These are phyloP conservation scores for Pararge aegeria DNA, from an alignment of 1,140 invertebrate species.

Conservation along the genomic window DNA sequence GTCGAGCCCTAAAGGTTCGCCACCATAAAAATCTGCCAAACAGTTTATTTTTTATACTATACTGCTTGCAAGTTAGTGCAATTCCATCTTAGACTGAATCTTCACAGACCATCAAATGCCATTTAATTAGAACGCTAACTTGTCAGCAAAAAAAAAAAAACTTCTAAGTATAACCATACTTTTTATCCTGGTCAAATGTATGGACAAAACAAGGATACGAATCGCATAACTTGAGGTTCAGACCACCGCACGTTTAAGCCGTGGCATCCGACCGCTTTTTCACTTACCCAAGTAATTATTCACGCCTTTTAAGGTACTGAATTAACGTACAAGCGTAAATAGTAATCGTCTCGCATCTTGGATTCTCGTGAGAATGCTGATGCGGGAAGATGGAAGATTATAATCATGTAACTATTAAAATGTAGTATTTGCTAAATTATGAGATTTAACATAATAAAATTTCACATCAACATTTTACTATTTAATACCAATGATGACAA, in stretches of 20 bases:
- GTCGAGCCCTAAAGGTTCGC: too few relatives aligned
- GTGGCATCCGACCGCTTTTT: constrained; percentile 63
- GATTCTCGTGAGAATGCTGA: constrained; percentile 53
- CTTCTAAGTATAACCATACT: constrained; percentile 33
- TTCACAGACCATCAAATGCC: too few relatives aligned
- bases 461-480: too few relatives aligned
- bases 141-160: neutral
- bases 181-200: constrained; percentile 25
- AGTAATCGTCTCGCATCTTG: constrained; percentile 38
- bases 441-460: too few relatives aligned
- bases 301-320: constrained; percentile 65
- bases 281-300: constrained; percentile 58
- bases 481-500: too few relatives aligned
- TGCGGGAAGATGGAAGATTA: constrained; percentile 34
- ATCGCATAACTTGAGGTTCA: constrained; percentile 18
- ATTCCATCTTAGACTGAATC: too few relatives aligned
- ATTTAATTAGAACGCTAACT: too few relatives aligned
- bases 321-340: constrained; percentile 59
- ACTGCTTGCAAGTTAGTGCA: too few relatives aligned
- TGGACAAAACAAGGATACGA: constrained; percentile 37
- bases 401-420: constrained; percentile 33
- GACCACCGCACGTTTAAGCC: constrained; percentile 40
- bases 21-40: too few relatives aligned
- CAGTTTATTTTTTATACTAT: too few relatives aligned
- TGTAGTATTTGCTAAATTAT: neutral